Conservation (phyloP, 2,113 vertebrate species). For the Suncus etruscus region DNA sequence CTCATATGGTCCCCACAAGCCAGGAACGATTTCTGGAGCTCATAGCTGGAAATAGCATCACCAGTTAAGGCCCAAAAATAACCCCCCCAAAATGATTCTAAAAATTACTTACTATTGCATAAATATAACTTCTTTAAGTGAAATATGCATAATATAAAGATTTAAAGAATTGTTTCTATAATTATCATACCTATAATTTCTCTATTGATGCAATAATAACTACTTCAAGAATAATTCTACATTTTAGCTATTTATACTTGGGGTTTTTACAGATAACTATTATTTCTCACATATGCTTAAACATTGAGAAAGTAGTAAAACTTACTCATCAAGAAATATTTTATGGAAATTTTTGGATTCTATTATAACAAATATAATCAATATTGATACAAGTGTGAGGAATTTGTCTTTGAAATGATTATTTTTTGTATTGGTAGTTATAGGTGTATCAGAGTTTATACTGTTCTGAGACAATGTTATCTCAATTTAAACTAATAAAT, state of each 20-base stretch:
- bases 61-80: no score
- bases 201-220: neutral
- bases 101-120: neutral
- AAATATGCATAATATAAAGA: neutral
- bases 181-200: neutral
- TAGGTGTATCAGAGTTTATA: neutral
- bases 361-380: no score
- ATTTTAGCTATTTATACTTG: neutral
- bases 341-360: no score
- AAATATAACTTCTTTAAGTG: neutral
- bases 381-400: neutral
- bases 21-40: no score
- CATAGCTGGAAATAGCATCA: no score
- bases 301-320: neutral
- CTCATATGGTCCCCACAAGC: no score
- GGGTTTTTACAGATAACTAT: fast-evolving
- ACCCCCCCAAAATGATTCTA: neutral
- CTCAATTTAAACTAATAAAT: neutral
- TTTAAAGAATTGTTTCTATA: neutral
- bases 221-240: neutral
- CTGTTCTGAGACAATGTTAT: neutral
- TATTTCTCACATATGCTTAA: neutral
- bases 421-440: neutral
- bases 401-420: neutral
- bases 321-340: neutral